Evolutionary conservation across 1,140 invertebrate species (phyloP), one percentile per base, ranked within the genome.

Genomic region (Papilio machaon): DNA sequence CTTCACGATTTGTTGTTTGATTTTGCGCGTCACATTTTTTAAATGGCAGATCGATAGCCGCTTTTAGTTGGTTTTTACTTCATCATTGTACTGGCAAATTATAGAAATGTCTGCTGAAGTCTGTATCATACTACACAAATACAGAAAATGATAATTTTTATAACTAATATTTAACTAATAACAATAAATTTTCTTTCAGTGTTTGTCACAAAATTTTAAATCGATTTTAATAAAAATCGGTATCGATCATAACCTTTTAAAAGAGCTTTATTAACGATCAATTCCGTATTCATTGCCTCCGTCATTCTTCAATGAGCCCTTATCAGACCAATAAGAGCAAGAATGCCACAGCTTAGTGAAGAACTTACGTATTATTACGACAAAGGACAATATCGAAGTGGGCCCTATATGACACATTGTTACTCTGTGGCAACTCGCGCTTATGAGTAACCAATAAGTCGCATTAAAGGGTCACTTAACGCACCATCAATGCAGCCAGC

Each of bases 371-470:
- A 46, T 38, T 30, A 13, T 10, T 49, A 19, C 23, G 49, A 73
- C 64, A 81, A 70, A 80, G 58, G 70, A 54, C 54, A 74, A 49
- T 73, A 54, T 73, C 35, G 11, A 46, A 73, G 23, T 6, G n/a
- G 67, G 11, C 47, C 70, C 58, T 74, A 80, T 58, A 80, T 80
- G 35, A 75, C 43, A 60, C 80, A 80, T 52, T 81, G 80, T 79
- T 85, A 85, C 81, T 82, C 87, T 86, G 85, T 86, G 80, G 84
- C 83, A 84, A 79, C 58, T 84, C 84, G 81, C 89, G 88, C 88
- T 92, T 91, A 92, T 92, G 91, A 93, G 91, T 91, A 91, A 91
- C 91, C 91, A 93, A 92, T 93, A 92, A 92, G 90, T 92, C 88
- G 88, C 86, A 91, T 93, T 92, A 94, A 94, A 90, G 87, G 92